Conservation (phyloP, 2,113 vertebrate genomes). For the Perca flavescens region DNA sequence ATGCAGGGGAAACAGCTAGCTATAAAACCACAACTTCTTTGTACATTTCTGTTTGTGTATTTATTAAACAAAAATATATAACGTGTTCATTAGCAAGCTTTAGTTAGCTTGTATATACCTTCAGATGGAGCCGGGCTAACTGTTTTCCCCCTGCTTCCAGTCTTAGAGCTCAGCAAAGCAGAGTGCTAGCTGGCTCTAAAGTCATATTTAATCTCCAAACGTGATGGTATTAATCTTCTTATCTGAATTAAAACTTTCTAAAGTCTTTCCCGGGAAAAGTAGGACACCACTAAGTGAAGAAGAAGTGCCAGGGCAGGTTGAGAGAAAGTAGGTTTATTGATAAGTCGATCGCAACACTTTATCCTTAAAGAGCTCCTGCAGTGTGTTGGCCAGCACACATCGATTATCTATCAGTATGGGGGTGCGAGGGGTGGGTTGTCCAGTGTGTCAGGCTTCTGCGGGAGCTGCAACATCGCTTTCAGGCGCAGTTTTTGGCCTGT, state of each 20-base stretch:
- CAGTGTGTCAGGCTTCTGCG: background rate
- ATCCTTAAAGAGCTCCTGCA: background rate
- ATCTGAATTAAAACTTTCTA: slow-evolving; percentile 2
- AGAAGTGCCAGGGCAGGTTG: background rate
- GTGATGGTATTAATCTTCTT: background rate
- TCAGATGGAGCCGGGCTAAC: background rate
- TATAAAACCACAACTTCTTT: too few species aligned
- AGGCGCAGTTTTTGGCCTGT: background rate
- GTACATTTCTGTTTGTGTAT: background rate
- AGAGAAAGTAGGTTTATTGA: background rate
- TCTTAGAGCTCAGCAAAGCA: background rate
- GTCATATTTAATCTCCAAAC: background rate
- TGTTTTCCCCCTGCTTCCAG: background rate
- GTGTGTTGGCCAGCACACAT: background rate
- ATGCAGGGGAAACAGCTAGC: too few species aligned
- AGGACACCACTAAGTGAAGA: background rate
- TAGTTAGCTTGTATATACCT: background rate
- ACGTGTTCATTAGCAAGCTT: too few species aligned
- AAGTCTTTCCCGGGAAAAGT: background rate
- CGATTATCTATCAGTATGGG: slow-evolving; percentile 19
- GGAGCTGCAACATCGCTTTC: background rate
- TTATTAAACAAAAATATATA: background rate
- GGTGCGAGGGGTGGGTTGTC: background rate
- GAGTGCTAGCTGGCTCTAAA: too few species aligned
- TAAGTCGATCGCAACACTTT: background rate